Conservation (phyloP, 2,113 vertebrate genomes). For the Motacilla tschutschensis region DNA sequence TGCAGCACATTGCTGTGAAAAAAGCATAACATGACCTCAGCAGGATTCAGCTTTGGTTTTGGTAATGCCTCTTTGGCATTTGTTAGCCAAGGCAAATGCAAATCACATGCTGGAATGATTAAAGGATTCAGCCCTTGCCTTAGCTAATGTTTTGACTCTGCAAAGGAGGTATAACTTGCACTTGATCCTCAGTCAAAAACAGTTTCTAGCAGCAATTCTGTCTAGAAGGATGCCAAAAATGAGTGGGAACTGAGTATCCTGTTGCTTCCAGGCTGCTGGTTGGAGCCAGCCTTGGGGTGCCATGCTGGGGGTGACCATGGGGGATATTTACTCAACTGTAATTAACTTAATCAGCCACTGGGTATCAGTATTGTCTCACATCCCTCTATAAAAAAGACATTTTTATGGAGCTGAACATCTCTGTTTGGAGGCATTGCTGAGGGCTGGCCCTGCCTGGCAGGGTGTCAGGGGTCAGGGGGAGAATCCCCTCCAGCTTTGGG, state of each 20-base stretch:
- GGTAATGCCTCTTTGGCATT: constrained; percentile 9
- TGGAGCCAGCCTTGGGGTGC: constrained; percentile 2
- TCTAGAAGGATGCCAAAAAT: background rate
- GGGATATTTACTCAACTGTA: constrained; percentile 54
- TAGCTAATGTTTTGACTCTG: constrained; percentile 39
- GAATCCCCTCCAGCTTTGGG: background rate
- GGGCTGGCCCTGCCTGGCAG: background rate
- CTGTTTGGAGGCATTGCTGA: background rate
- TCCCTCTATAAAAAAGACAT: background rate
- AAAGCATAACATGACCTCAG: constrained; percentile 5
- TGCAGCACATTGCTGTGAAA: constrained; percentile 9
- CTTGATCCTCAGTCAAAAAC: background rate
- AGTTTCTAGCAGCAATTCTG: background rate
- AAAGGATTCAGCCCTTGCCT: background rate
- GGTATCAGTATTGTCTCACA: constrained; percentile 67
- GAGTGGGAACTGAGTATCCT: background rate
- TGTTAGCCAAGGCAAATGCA: constrained; percentile 54
- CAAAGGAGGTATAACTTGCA: background rate
- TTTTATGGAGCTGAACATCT: constrained; percentile 16
- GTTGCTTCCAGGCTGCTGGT: background rate
- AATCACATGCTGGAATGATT: constrained; percentile 44
- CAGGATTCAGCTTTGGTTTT: background rate
- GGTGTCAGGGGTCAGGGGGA: background rate
- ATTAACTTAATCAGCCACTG: constrained; percentile 69
- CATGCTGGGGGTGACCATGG: background rate